Base-by-base conservation (phyloP, 2,888 invertebrate genomes). In the Halocaridina rubra region DNA sequence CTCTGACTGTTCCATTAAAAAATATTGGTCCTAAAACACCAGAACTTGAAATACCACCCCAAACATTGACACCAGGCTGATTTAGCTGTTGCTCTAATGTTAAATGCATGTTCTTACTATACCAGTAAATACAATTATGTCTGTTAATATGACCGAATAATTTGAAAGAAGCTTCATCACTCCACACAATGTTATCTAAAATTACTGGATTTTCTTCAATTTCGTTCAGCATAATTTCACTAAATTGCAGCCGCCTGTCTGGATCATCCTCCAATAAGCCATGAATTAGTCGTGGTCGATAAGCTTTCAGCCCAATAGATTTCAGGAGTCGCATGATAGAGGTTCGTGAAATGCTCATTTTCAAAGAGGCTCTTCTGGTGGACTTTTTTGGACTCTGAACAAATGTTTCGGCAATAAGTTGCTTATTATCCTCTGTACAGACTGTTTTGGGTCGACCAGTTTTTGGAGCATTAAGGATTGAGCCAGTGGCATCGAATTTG, bases 241-340 rank as follows among this genome's bases (percentile, higher is more conserved):
- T 67, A 67, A 67, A 67, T 67, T 67, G 67, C 67, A 67, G n/a
- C 67, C 67, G 13, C 67, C 67, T 29, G 22, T 5, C 2, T 67
- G 67, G 67, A 16, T 67, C 67, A 67, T 67, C 67, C 67, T 67
- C 29, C 29, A 67, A 67, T 29, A 67, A 67, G 29, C 67, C 67
- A 67, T 67, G 67, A 53, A 53, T 53, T 53, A 53, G 3, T 19
- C 10, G 53, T 53, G 53, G 53, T n/a, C 5, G 8, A 53, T 53
- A 4, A 2, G 53, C 7, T 53, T 53, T 53, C 16, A 53, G 3
- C 3, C 53, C 53, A 53, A 53, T 67, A 67, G 67, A 67, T 29
- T 24, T 67, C 24, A 67, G 67, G 7, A 2, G n/a, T 67, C 67
- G 29, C 7, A 8, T 29, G 3, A 53, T 53, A 53, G 53, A 53